These are phyloP conservation scores for Nomada hirtipes DNA, from an alignment of 2,888 invertebrate genomes.

Conservation along the genomic window DNA sequence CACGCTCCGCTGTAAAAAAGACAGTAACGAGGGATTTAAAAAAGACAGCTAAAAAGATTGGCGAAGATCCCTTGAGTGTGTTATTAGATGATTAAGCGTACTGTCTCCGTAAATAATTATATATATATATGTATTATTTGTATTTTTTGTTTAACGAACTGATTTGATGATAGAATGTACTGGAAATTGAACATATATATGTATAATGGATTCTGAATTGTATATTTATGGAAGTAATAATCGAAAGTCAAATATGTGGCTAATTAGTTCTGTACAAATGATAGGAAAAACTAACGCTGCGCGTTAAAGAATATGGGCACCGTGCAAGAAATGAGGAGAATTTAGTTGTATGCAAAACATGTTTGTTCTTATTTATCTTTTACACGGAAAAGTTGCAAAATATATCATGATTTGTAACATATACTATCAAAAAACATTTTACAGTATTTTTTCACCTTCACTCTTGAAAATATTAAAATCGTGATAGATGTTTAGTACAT, in stretches of 20 bases:
- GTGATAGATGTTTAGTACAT: conserved; percentile 12
- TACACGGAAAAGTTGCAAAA: conserved; percentile 29
- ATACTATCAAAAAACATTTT: conserved; percentile 37
- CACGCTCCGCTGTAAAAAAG: conserved; percentile 70
- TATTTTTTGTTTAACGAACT: conserved; percentile 9
- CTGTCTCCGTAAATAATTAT: conserved; percentile 11
- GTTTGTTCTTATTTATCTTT: conserved; percentile 47
- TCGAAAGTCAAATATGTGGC: not conserved
- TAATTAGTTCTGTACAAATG: conserved; percentile 30
- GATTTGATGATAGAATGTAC: conserved; percentile 2
- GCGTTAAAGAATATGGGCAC: conserved; percentile 34
- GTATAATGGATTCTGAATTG: conserved; percentile 6
- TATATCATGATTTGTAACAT: conserved; percentile 29
- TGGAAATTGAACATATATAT: conserved; percentile 1
- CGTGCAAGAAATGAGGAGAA: conserved; percentile 32
- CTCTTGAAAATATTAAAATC: conserved; percentile 2
- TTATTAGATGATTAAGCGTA: conserved; percentile 76
- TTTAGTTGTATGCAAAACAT: conserved; percentile 35
- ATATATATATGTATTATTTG: conserved; percentile 56
- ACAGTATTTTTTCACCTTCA: conserved; percentile 50
- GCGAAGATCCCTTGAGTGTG: conserved; percentile 81
- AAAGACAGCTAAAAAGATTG: conserved; percentile 81
- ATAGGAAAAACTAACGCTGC: conserved; percentile 23
- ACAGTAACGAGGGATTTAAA: conserved; percentile 78
- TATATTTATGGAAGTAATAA: conserved; percentile 11